Percentiles rank a stretch among this genome's conserved stretches.
phyloP scores from a whole-genome alignment of 2,888 invertebrate genomes.

The Bhutanitis thaidina region DNA sequence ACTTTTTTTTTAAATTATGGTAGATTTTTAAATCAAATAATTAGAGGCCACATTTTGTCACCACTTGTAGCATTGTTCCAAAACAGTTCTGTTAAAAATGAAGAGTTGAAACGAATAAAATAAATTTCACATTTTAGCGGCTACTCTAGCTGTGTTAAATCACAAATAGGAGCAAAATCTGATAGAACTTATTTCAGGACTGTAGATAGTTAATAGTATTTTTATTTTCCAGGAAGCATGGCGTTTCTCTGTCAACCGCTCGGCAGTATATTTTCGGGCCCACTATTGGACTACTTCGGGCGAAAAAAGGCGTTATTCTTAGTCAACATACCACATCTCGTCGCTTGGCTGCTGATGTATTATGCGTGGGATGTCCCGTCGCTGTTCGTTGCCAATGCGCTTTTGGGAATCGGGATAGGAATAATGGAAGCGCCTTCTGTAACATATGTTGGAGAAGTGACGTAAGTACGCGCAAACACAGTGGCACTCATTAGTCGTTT shows the following conservation, averaged over 20 bases:
- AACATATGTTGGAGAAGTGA: conserved; percentile 82
- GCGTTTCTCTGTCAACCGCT: conserved; percentile 79
- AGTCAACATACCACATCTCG: conserved; percentile 78
- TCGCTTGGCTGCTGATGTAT: conserved; percentile 79
- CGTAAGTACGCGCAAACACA: too few species aligned
- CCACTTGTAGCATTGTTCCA: too few species aligned
- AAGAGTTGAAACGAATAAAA: too few species aligned
- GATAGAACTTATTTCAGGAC: too few species aligned
- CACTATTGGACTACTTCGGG: conserved; percentile 75
- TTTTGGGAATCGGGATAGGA: conserved; percentile 79
- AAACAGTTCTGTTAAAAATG: too few species aligned
- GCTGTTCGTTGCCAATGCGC: conserved; percentile 70
- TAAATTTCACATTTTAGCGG: too few species aligned
- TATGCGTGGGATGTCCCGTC: conserved; percentile 67
- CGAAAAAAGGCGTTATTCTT: conserved; percentile 76
- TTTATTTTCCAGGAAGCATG: conserved; percentile 68
- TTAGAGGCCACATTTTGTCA: too few species aligned
- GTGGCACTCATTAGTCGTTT: too few species aligned
- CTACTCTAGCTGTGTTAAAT: too few species aligned
- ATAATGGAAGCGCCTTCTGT: conserved; percentile 81
- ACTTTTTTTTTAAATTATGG: too few species aligned
- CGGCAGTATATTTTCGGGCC: conserved; percentile 79
- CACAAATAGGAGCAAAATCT: too few species aligned
- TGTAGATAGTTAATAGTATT: not conserved
- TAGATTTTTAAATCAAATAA: too few species aligned